Evolutionary conservation across 2,888 invertebrate species (phyloP), one percentile per base, ranked within the genome.

Genomic region (Nymphalis urticae): DNA sequence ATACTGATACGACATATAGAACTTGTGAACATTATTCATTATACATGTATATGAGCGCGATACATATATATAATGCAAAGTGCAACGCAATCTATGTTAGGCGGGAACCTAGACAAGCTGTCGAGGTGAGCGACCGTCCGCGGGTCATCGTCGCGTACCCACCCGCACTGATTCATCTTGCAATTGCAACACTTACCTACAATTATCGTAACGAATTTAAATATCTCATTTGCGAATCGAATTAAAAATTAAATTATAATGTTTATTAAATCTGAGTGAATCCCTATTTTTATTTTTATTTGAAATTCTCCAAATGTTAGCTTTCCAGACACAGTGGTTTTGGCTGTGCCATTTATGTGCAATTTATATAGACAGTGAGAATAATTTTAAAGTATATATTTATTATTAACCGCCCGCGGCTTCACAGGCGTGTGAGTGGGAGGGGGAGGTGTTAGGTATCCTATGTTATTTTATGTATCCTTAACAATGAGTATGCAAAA

Each of bases 51-150:
- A 17, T 62, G 54, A 36, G 13, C 19, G 48, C 48, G 21, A 67
- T 13, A 60, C 42, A 19, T 53, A 51, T 27, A 47, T 17, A 24
- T 16, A 64, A 62, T n/a, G 48, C 59, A 50, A 32, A 24, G 9
- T 65, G 61, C 32, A 56, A 21, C 36, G 58, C 53, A 67, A 36
- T 54, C 19, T 27, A 60, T 64, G 54, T 53, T 70, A 60, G 62
- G 68, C 72, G 64, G 62, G 72, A 65, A 56, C 64, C 51, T 61
- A 70, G 70, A 60, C 72, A 59, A 69, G 77, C 73, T 78, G 73
- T 71, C 76, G 82, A 87, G 89, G 87, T 90, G 86, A 89, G 83
- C 88, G 89, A 89, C 89, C 89, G 85, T 66, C 74, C 78, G 72
- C 82, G 83, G 89, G 89, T 89, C 89, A 87, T 80, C 87, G 88